A percentile compares a stretch with the other conserved stretches of the same genome.
Conservation (phyloP, 2,113 vertebrate species). For the Oceanodroma tethys region DNA sequence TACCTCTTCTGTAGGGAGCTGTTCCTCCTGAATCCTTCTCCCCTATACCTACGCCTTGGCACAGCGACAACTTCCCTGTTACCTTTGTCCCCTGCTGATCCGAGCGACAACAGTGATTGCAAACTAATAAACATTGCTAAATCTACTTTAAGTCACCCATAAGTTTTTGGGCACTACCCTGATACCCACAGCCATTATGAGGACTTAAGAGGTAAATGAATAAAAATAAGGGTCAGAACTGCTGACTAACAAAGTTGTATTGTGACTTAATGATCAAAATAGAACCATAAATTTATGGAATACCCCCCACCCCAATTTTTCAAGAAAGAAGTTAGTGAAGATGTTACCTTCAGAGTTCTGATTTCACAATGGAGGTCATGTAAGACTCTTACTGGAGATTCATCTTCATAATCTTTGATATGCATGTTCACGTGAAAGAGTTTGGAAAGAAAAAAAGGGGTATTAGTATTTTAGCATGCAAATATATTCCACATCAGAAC, state of each 20-base stretch:
- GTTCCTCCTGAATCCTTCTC: neutral
- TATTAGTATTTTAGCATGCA: neutral
- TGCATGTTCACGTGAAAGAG: neutral
- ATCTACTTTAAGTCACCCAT: neutral
- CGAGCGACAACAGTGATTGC: rapidly evolving
- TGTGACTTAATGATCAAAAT: neutral
- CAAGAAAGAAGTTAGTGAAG: neutral
- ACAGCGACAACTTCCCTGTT: neutral
- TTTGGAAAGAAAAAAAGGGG: neutral
- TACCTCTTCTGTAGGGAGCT: neutral
- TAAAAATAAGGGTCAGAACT: neutral
- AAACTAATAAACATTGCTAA: neutral
- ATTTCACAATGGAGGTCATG: constrained; percentile 81
- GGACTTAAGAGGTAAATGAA: neutral
- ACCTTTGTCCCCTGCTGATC: neutral
- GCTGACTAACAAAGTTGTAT: neutral
- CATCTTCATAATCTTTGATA: constrained; percentile 68
- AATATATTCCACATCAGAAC: neutral
- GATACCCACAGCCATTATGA: neutral
- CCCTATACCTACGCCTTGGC: rapidly evolving
- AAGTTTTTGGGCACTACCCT: neutral
- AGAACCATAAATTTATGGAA: neutral
- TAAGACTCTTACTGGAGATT: constrained; percentile 69
- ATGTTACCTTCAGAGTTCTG: constrained; percentile 79
- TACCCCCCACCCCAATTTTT: neutral